Base-by-base conservation (phyloP, 2,797 vertebrate species). In the Sarcoramphus papa region DNA sequence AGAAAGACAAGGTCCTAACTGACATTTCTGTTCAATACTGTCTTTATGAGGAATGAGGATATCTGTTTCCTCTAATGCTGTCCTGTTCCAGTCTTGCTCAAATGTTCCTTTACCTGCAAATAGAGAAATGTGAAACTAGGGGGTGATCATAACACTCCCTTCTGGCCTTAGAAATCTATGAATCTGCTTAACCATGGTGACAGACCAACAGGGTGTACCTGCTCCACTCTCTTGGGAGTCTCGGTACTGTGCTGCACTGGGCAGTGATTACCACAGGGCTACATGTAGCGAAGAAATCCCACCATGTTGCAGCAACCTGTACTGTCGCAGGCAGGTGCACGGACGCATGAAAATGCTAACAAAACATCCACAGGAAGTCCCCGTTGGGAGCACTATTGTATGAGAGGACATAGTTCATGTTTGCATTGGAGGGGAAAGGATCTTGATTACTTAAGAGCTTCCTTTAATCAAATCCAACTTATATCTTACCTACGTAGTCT, bases 21-120 rank as follows among this genome's bases (percentile, higher is more conserved):
- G 80, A 82, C 67, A 79, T 74, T 95, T 95, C 56, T 82, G 15
- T 47, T 94, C 67, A 89, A 72, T 85, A 50, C 45, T 77, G 67
- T 54, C 56, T 78, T 82, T 92, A 74, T 59, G 67, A 95, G 54
- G 30, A 86, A 92, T 65, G 43, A 90, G 63, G 21, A 51, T 93
- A 84, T 75, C 25, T 79, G 10, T 87, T 93, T 92, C 57, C 65
- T 87, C 28, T 93, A 85, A 79, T 12, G 12, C 40, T 92, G 31
- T 43, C n/a, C 48, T 85, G 19, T 90, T 92, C 27, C 59, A 76
- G 21, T 33, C 62, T 91, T 85, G 37, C 27, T 74, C 31, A 85
- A 60, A 79, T 70, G 21, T 67, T 93, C 45, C 20, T 85, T 90
- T 88, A 25, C 28, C 15, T 59, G 47, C 31, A 62, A 43, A 62